Evolutionary conservation across 1,140 invertebrate genomes (phyloP).

Genomic region (Idris sp.): DNA sequence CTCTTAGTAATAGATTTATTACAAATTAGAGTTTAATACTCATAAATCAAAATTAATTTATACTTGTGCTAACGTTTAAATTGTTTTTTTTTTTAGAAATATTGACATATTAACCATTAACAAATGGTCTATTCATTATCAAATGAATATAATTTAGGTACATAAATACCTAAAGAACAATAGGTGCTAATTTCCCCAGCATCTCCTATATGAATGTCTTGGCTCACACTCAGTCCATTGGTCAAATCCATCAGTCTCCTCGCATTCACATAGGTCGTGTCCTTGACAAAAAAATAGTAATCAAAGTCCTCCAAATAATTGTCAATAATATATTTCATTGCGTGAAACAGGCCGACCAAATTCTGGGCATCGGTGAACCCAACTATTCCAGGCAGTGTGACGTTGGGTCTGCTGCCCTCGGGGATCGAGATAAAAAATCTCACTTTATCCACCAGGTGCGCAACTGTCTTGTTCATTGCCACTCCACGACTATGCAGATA

Average conservation of each 20-base stretch:
- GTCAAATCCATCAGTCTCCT: slow-evolving; percentile 84
- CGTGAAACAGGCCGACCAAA: slow-evolving; percentile 87
- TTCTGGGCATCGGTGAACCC: slow-evolving; percentile 88
- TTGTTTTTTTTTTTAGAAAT: no score
- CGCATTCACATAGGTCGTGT: slow-evolving; percentile 88
- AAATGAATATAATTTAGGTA: no score
- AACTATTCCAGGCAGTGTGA: slow-evolving; percentile 86
- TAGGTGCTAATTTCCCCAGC: slow-evolving; percentile 77
- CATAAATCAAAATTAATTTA: no score
- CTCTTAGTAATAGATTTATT: no score
- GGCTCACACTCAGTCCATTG: slow-evolving; percentile 87
- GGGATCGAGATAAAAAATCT: slow-evolving; percentile 86
- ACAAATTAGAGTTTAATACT: no score
- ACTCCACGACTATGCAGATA: slow-evolving; percentile 84
- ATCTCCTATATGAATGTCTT: slow-evolving; percentile 88
- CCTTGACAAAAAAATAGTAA: slow-evolving; percentile 92
- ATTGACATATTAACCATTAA: no score
- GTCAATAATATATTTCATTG: slow-evolving; percentile 92
- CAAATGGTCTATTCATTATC: no score
- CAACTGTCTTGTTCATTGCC: slow-evolving; percentile 88
- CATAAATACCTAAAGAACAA: slow-evolving; percentile 85
- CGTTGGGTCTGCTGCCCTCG: slow-evolving; percentile 82
- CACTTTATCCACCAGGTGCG: slow-evolving; percentile 88
- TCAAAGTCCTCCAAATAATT: slow-evolving; percentile 93
- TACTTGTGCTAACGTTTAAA: no score